phyloP scores from a whole-genome alignment of 1,140 invertebrate genomes.

The Rhopalosiphum padi region DNA sequence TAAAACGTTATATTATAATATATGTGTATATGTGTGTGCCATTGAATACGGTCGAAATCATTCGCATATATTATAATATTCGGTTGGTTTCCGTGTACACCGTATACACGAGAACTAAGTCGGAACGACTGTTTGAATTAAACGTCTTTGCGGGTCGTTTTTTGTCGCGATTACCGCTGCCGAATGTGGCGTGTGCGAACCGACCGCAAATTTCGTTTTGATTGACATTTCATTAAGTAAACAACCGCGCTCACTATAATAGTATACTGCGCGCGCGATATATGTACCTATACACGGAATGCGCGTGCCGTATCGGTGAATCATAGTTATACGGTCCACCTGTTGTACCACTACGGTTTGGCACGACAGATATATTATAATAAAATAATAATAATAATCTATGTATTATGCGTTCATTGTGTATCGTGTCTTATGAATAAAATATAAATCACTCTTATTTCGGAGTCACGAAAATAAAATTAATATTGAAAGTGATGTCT shows the following conservation, averaged over 20 bases:
- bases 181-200: not conserved
- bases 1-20: not conserved
- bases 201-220: not conserved
- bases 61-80: not conserved
- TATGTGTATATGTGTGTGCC: too few species aligned
- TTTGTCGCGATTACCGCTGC: not conserved
- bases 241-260: not conserved
- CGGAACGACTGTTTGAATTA: not conserved
- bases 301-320: not conserved
- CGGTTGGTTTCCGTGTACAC: not conserved
- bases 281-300: not conserved
- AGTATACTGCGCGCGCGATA: not conserved
- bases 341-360: not conserved
- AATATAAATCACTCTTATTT: not conserved
- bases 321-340: not conserved
- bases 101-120: not conserved
- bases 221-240: conserved; percentile 6
- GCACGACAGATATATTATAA: not conserved
- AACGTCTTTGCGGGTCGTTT: not conserved
- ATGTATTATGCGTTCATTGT: not conserved
- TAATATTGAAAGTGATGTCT: not conserved
- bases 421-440: not conserved
- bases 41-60: not conserved
- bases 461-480: not conserved
- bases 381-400: conserved; percentile 9